Evolutionary conservation across 1,140 invertebrate genomes (phyloP).

Genomic region (Drosophila sechellia): DNA sequence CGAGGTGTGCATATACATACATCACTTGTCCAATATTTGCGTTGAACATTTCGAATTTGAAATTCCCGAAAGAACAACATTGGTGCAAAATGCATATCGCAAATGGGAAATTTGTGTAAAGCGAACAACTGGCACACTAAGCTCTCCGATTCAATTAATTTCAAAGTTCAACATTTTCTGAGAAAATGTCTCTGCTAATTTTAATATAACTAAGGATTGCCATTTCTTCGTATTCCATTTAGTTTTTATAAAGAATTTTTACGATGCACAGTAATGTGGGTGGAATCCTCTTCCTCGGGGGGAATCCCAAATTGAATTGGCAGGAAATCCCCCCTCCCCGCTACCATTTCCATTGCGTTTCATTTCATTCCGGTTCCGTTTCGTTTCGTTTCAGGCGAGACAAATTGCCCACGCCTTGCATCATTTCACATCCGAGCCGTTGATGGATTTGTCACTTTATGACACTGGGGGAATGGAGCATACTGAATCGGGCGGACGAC

Average conservation of each 20-base stretch:
- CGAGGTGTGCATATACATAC: slow-evolving; percentile 16
- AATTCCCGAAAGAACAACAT: not conserved
- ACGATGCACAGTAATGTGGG: slow-evolving; percentile 47
- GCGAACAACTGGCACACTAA: not conserved
- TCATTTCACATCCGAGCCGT: slow-evolving; percentile 66
- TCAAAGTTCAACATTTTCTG: no score
- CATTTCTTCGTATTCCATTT: not conserved
- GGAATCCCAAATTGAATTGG: slow-evolving; percentile 19
- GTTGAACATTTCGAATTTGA: slow-evolving; percentile 26
- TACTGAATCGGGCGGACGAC: not conserved
- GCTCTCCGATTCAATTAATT: not conserved
- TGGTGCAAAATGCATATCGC: slow-evolving; percentile 6
- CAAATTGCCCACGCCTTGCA: slow-evolving; percentile 66
- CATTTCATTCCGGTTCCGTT: slow-evolving; percentile 31
- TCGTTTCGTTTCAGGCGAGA: slow-evolving; percentile 54
- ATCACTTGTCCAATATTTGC: slow-evolving; percentile 26
- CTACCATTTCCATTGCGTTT: slow-evolving; percentile 1
- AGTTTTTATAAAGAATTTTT: slow-evolving; percentile 32
- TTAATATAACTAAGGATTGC: no score
- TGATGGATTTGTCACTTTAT: slow-evolving; percentile 77
- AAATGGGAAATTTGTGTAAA: slow-evolving; percentile 2
- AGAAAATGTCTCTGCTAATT: no score
- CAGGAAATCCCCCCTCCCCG: not conserved
- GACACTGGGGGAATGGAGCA: slow-evolving; percentile 36
- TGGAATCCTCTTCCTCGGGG: slow-evolving; percentile 10